phyloP scores from a whole-genome alignment of 1,140 invertebrate genomes.

The Microplitis mediator region DNA sequence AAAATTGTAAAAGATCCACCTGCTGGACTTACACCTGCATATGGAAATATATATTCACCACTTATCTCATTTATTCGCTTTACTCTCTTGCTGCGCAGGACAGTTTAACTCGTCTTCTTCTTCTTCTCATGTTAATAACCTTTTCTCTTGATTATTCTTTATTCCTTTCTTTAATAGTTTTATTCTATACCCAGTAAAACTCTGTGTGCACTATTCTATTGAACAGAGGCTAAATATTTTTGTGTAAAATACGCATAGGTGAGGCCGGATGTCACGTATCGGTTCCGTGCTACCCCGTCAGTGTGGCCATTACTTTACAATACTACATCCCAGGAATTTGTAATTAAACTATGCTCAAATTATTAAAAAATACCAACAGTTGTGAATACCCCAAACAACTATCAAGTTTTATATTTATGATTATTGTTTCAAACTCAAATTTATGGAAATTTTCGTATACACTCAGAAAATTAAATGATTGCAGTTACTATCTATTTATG shows the following conservation, averaged over 20 bases:
- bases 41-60: background rate
- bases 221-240: background rate
- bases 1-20: background rate
- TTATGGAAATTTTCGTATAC: too few relatives aligned
- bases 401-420: too few relatives aligned
- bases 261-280: slow-evolving; percentile 50
- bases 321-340: slow-evolving; percentile 40
- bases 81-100: background rate
- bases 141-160: background rate
- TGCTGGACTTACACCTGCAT: slow-evolving; percentile 7
- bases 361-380: background rate
- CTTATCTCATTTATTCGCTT: background rate
- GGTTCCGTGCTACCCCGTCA: slow-evolving; percentile 40
- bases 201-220: too few relatives aligned
- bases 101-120: background rate
- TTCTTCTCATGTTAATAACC: slow-evolving; percentile 12
- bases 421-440: too few relatives aligned
- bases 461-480: too few relatives aligned
- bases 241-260: slow-evolving; percentile 28
- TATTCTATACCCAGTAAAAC: too few relatives aligned
- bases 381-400: background rate
- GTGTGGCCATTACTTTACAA: slow-evolving; percentile 24
- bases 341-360: slow-evolving; percentile 27
- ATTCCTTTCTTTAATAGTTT: too few relatives aligned
- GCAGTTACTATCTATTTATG: too few relatives aligned